Base-by-base conservation (phyloP, 1,140 invertebrate species). In the Sitobion miscanthi region DNA sequence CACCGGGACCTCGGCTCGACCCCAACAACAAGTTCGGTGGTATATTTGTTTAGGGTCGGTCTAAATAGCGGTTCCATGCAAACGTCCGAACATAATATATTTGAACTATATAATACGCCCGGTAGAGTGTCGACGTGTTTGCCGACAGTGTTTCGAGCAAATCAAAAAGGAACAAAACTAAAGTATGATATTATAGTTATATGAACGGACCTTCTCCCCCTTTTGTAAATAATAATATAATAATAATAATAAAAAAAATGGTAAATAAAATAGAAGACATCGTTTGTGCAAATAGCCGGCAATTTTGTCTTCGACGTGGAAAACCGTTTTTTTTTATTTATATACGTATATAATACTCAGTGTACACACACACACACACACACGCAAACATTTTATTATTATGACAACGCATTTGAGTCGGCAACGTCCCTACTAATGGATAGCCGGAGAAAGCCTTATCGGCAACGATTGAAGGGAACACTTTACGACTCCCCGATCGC, bases 401-500 rank as follows among this genome's bases (percentile, higher is more conserved):
- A 57, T 45, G 82, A 86, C 82, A 83, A 85, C 82, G n/a, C 91
- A 54, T 52, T 54, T 38, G n/a, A 49, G 77, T 20, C 35, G 35
- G 23, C 45, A 54, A 25, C 42, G 82, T 93, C 91, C 91, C 91
- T 17, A 17, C 82, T 93, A 93, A 93, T 93, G 91, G 91, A 93
- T 25, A 42, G 82, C 49, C 35, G 17, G 47, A 85, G 82, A 93
- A 93, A 86, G 35, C 49, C 91, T 93, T 86, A 86, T 93, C 91
- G 91, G 82, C 91, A 57, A 62, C 91, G 91, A 93, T 93, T 93
- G 77, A 86, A 93, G 91, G 52, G 82, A 93, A 57, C 49, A 30
- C 82, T 93, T 93, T 93, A 93, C 91, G 91, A 93, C 91, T 93
- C 91, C 91, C 91, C 91, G 91, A 93, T 93, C 91, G 91, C 82